These are phyloP conservation scores for Hydractinia echinata DNA, from an alignment of 30 jellyfish, hydroid and myxozoan genomes.

Conservation along the genomic window DNA sequence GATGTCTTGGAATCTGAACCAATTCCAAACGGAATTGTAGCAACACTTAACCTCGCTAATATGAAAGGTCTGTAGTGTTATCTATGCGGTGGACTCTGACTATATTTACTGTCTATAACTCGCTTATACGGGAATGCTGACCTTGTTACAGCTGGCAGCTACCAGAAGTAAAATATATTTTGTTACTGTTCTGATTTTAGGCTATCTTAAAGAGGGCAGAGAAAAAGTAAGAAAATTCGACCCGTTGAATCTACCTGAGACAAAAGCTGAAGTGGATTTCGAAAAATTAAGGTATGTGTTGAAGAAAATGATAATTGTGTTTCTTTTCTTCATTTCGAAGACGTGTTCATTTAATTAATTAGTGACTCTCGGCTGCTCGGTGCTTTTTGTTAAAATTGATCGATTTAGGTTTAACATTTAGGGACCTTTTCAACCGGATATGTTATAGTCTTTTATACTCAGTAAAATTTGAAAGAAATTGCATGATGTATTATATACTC, in stretches of 20 bases:
- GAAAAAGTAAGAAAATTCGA: slow-evolving; percentile 59
- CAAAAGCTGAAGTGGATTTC: slow-evolving; percentile 84
- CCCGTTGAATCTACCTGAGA: slow-evolving; percentile 76
- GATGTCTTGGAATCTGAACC: slow-evolving; percentile 95
- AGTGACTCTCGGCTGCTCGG: no score
- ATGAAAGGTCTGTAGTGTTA: slow-evolving; percentile 69
- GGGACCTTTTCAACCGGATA: no score
- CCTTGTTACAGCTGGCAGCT: no score
- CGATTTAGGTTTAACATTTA: neutral
- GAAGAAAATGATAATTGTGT: neutral
- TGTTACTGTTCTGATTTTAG: neutral
- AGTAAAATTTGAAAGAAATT: no score
- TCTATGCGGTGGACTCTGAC: neutral
- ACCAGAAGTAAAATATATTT: no score
- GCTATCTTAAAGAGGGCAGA: slow-evolving; percentile 72
- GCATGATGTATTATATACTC: neutral
- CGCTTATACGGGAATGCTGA: no score
- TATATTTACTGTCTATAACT: neutral
- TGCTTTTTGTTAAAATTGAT: neutral
- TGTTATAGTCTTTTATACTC: neutral
- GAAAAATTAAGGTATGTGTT: slow-evolving; percentile 81
- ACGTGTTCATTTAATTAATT: neutral
- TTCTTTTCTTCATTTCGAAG: neutral
- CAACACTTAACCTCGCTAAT: slow-evolving; percentile 74
- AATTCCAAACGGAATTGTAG: slow-evolving; percentile 71